Evolutionary conservation across 2,113 vertebrate species (phyloP).

Genomic region (Rhinoptilus africanus): DNA sequence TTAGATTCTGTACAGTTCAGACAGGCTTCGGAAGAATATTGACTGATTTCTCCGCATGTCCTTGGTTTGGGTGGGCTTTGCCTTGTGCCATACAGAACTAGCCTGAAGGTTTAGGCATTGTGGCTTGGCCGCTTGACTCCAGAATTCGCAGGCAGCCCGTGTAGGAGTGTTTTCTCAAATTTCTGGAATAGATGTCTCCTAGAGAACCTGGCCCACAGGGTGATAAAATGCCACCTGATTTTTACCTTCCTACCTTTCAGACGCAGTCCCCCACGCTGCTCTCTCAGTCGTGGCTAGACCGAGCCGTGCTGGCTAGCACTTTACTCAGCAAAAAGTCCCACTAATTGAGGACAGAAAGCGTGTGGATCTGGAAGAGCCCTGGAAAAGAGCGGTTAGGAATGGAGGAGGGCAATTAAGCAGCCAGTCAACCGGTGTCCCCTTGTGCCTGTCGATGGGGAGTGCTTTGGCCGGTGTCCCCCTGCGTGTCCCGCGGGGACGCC

Average conservation of each 20-base stretch:
- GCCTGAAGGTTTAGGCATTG: not conserved
- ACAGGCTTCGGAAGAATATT: not conserved
- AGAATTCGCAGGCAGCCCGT: not conserved
- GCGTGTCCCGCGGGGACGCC: not conserved
- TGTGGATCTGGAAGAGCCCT: not conserved
- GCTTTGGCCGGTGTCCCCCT: not conserved
- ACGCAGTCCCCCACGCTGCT: not conserved
- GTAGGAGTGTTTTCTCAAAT: not conserved
- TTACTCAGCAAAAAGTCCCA: not conserved
- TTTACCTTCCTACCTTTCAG: not conserved
- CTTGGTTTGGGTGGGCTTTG: not conserved
- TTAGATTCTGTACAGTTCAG: not conserved
- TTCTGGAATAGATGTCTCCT: not conserved
- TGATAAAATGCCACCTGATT: not conserved
- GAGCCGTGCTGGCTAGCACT: not conserved
- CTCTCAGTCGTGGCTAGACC: not conserved
- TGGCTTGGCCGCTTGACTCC: not conserved
- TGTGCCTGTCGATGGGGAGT: rapidly evolving
- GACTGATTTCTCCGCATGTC: not conserved
- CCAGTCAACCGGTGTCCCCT: not conserved
- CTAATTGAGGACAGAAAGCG: not conserved
- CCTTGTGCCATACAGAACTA: not conserved
- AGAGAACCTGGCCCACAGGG: not conserved
- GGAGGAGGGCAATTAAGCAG: not conserved
- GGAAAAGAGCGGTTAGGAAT: not conserved